Base-by-base conservation (phyloP, 2,113 vertebrate species). In the Odocoileus hemionus region DNA sequence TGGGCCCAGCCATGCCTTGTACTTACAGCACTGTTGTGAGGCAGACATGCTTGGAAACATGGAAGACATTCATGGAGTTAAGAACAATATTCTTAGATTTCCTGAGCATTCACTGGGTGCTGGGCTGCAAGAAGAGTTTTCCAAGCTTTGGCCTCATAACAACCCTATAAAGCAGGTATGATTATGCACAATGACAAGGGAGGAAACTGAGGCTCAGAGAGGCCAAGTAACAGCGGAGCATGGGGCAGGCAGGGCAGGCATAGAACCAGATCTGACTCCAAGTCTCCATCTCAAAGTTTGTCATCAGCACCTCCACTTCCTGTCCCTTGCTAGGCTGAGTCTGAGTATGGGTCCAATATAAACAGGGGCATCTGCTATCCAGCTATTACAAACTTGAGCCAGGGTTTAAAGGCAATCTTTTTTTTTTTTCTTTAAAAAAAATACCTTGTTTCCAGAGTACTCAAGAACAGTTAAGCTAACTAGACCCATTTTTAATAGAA, bases 391-490 rank as follows among this genome's bases (percentile, higher is more conserved):
- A 52, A 86, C 58, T 30, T 36, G 16, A 84, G 61, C 39, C 67
- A 78, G n/a, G 12, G 30, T 6, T 93, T 85, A 70, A 83, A 83
- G 39, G 76, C 6, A 19, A 47, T n/a, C 25, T 43, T 61, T 36
- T n/a, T 30, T 55, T 43, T 52, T 85, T 43, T 60, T 50, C 67
- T 39, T 74, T 1, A 13, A 39, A 39, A 19, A 76, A 47, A 91
- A 28, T 57, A 83, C 13, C 7, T 88, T 89, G 30, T 95, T 93
- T 93, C 78, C 55, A 55, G 47, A 36, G n/a, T 19, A 83, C 84
- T 89, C 17, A 30, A 91, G 43, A 91, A 95, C 36, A 89, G 84
- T 94, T 93, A 96, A 78, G 58, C 67, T 70, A 54, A 82, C 79
- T n/a, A 86, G 47, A 93, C 54, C 64, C 30, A 47, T 78, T 89